A percentile compares a stretch with the other conserved stretches of the same genome.
Evolutionary conservation across 2,797 vertebrate genomes (phyloP).

Genomic region (Borostomias antarcticus): DNA sequence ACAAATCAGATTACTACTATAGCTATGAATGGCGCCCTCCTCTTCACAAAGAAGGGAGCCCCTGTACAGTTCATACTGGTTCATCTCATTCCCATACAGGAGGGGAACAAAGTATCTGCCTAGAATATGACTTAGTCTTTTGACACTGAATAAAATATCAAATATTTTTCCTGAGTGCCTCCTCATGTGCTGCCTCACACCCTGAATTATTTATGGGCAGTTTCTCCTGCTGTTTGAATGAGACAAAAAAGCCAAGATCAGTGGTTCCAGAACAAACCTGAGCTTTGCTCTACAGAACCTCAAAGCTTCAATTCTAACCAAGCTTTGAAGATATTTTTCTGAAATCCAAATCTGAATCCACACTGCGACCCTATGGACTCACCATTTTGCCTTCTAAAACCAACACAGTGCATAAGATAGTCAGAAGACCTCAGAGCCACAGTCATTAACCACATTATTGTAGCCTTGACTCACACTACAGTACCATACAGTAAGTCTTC

Average conservation of each 20-base stretch:
- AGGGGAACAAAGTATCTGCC: slow-evolving; percentile 41
- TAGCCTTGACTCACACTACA: no score
- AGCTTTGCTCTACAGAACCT: background rate
- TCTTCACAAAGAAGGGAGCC: slow-evolving; percentile 56
- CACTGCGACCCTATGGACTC: background rate
- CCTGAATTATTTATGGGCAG: slow-evolving; percentile 79
- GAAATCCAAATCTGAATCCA: slow-evolving; percentile 15
- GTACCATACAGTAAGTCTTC: no score
- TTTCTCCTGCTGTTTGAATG: slow-evolving; percentile 66
- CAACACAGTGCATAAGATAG: background rate
- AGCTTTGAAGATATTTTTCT: slow-evolving; percentile 5
- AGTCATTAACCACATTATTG: background rate
- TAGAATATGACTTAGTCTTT: slow-evolving; percentile 76
- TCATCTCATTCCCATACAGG: slow-evolving; percentile 41
- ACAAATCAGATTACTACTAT: slow-evolving; percentile 55
- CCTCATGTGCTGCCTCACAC: slow-evolving; percentile 50
- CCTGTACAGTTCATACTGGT: slow-evolving; percentile 40
- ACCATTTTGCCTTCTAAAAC: slow-evolving; percentile 4
- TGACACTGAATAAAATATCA: slow-evolving; percentile 77
- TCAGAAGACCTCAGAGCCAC: background rate
- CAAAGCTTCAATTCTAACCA: slow-evolving; percentile 9
- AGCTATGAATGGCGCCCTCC: slow-evolving; percentile 60
- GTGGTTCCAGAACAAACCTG: slow-evolving; percentile 10
- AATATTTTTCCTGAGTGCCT: slow-evolving; percentile 66
- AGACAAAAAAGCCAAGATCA: slow-evolving; percentile 60